These are phyloP conservation scores for Hydroisotoma schaefferi DNA, from an alignment of 2,888 invertebrate genomes.

Conservation along the genomic window DNA sequence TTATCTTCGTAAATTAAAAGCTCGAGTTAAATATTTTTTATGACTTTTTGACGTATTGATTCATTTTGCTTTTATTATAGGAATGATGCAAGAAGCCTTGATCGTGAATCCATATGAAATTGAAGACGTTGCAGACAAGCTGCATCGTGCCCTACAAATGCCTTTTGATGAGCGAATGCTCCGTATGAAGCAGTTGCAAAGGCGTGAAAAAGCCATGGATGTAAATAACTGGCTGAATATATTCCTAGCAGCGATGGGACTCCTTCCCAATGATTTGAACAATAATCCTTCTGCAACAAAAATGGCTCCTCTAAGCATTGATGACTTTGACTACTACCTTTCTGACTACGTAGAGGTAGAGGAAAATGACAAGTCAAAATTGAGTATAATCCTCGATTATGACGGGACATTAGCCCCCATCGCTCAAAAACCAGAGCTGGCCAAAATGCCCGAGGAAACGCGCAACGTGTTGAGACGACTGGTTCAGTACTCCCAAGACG, in stretches of 20 bases:
- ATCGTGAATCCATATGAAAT: slow-evolving; percentile 55
- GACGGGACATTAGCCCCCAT: slow-evolving; percentile 55
- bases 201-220: slow-evolving; percentile 52
- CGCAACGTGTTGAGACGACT: slow-evolving; percentile 52
- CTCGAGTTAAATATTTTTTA: too few species aligned
- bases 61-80: slow-evolving; percentile 20
- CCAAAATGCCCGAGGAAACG: slow-evolving; percentile 53
- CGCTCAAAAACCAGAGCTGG: slow-evolving; percentile 53
- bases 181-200: slow-evolving; percentile 53
- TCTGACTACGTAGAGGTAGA: slow-evolving; percentile 51
- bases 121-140: slow-evolving; percentile 52
- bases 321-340: slow-evolving; percentile 52
- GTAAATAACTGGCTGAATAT: slow-evolving; percentile 54
- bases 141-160: slow-evolving; percentile 54
- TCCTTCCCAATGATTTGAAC: slow-evolving; percentile 49
- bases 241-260: slow-evolving; percentile 52
- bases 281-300: slow-evolving; percentile 49
- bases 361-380: slow-evolving; percentile 49
- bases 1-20: too few species aligned
- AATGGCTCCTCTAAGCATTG: slow-evolving; percentile 52
- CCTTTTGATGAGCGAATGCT: slow-evolving; percentile 53
- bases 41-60: too few species aligned
- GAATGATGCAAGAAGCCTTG: slow-evolving; percentile 54
- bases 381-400: slow-evolving; percentile 54
- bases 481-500: slow-evolving; percentile 51